Evolutionary conservation across 2,113 vertebrate species (phyloP).

Genomic region (Talpa occidentalis): DNA sequence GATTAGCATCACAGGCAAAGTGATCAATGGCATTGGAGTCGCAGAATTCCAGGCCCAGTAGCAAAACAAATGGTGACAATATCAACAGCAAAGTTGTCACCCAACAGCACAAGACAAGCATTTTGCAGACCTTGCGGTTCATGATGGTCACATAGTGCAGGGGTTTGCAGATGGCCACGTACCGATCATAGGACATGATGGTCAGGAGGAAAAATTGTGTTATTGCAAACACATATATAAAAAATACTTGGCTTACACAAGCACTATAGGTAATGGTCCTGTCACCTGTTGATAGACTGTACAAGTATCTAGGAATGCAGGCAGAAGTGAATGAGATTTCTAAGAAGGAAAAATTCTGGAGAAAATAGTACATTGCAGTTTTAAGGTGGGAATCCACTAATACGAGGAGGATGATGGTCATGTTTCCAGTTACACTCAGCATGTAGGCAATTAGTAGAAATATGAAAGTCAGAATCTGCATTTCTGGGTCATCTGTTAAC

Average conservation of each 20-base stretch:
- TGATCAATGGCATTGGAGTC: neutral
- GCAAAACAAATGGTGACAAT: neutral
- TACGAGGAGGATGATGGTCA: neutral
- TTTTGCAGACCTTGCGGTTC: neutral
- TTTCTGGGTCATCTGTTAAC: neutral
- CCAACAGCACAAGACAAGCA: neutral
- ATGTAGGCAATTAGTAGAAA: neutral
- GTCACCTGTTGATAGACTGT: neutral
- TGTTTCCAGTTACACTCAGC: neutral
- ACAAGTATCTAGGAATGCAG: neutral
- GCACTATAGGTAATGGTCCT: neutral
- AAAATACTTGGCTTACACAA: neutral
- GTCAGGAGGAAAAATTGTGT: no score
- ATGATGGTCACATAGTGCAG: neutral
- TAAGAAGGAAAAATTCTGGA: no score
- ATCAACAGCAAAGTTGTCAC: neutral
- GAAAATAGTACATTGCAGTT: neutral
- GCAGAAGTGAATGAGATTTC: neutral
- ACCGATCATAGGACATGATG: no score
- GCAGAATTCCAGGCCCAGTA: neutral
- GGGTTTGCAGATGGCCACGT: neutral
- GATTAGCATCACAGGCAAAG: neutral
- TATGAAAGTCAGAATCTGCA: neutral
- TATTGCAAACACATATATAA: no score
- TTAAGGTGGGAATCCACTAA: neutral